Percentiles rank a stretch among this genome's conserved stretches.
These are phyloP conservation scores for Musca domestica DNA, from an alignment of 1,140 invertebrate genomes.

Conservation along the genomic window DNA sequence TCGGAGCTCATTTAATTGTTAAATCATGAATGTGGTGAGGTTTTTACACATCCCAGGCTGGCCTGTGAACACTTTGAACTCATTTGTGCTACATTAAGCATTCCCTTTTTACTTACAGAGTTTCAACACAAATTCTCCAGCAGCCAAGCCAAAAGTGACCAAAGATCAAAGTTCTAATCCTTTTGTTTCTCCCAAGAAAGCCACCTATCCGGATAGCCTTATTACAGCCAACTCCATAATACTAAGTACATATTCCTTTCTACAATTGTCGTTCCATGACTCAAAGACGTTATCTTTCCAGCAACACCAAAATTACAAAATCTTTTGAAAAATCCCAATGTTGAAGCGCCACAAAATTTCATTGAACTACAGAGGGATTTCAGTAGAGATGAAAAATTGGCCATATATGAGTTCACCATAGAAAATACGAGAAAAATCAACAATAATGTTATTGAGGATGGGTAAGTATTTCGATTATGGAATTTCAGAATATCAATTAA, in stretches of 20 bases:
- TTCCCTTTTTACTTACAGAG: not conserved
- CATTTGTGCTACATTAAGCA: no score
- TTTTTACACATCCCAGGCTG: no score
- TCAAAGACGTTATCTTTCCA: not conserved
- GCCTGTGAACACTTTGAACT: no score
- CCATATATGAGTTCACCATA: conserved; percentile 39
- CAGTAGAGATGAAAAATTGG: conserved; percentile 29
- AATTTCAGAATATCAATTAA: no score
- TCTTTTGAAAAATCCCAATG: not conserved
- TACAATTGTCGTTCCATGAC: no score
- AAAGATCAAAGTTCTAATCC: no score
- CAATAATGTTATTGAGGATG: conserved; percentile 3
- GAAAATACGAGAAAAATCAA: conserved; percentile 27
- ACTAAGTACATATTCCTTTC: not conserved
- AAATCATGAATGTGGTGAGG: no score
- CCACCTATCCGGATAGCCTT: conserved; percentile 12
- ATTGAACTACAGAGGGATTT: conserved; percentile 33
- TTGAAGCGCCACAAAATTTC: conserved; percentile 24
- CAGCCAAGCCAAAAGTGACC: not conserved
- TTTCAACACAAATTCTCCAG: conserved; percentile 8
- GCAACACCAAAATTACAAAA: conserved; percentile 12
- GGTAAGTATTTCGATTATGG: not conserved
- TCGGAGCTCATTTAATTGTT: no score
- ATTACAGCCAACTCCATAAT: not conserved
- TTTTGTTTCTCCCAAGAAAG: not conserved